A percentile compares a stretch with the other conserved stretches of the same genome.
phyloP scores from a whole-genome alignment of 2,888 invertebrate genomes.

The Melieria picta region DNA sequence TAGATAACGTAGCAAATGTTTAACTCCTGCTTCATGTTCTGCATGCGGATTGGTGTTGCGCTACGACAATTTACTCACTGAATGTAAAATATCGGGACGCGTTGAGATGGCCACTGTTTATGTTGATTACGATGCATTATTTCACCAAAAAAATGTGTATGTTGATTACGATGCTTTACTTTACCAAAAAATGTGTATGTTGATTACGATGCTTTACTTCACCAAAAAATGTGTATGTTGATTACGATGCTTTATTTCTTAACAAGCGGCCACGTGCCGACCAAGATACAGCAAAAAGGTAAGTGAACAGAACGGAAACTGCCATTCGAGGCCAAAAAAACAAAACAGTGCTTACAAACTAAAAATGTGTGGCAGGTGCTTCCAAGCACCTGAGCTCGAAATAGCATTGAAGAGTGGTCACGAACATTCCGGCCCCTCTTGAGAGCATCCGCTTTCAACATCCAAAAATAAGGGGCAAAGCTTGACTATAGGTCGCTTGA shows the following conservation, averaged over 20 bases:
- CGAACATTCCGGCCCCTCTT: constrained; percentile 16
- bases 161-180: too few species aligned
- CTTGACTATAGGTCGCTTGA: constrained; percentile 22
- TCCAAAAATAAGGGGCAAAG: constrained; percentile 20
- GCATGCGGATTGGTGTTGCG: neutral
- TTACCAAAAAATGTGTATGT: too few species aligned
- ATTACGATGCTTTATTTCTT: too few species aligned
- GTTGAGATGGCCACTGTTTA: constrained; percentile 16
- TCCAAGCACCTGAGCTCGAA: neutral
- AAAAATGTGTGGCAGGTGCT: neutral
- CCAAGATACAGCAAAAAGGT: too few species aligned
- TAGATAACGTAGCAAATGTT: constrained; percentile 37
- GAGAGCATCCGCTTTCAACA: constrained; percentile 5
- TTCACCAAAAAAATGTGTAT: too few species aligned
- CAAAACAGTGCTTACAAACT: too few species aligned
- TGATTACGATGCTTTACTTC: too few species aligned
- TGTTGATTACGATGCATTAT: too few species aligned
- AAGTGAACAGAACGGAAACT: too few species aligned
- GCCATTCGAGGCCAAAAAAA: too few species aligned
- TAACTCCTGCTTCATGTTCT: constrained; percentile 28
- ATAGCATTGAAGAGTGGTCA: neutral
- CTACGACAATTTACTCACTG: neutral
- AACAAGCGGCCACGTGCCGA: too few species aligned
- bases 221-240: too few species aligned
- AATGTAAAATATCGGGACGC: constrained; percentile 1